Base-by-base conservation (phyloP, 1,140 invertebrate species). In the Orchesella cincta region DNA sequence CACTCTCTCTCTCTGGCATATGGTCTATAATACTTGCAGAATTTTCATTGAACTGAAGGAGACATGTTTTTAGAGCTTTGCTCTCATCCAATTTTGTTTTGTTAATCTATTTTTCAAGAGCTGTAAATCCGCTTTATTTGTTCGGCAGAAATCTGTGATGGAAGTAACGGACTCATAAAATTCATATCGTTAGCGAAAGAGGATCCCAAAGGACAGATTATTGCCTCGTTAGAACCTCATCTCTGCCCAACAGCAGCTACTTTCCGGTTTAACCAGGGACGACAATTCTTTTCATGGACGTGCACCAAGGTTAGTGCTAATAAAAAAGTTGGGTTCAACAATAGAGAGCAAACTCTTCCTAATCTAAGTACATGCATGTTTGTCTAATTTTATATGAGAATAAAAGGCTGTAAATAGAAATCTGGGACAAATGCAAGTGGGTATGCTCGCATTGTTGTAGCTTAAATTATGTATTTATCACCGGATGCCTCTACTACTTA, bases 281-380 rank as follows among this genome's bases (percentile, higher is more conserved):
- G 73, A 62, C 78, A 79, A 46, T 79, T 82, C 70, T 74, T 80
- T 51, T 82, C 81, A 76, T 82, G 81, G 81, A 80, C 81, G 35
- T 82, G 81, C 73, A 54, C 81, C 34, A 80, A 78, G 57, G 81
- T 82, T 73, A 73, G 71, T 73, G n/a, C 29, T 23, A 71, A 71
- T 71, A 71, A 71, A 34, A 36, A 71, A 31, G 67, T 31, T 31
- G n/a, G n/a, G n/a, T n/a, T n/a, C n/a, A n/a, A n/a, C n/a, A n/a
- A n/a, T n/a, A n/a, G n/a, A n/a, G n/a, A n/a, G n/a, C n/a, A n/a
- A n/a, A n/a, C n/a, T n/a, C n/a, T n/a, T n/a, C n/a, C n/a, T n/a
- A n/a, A n/a, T n/a, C n/a, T n/a, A n/a, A n/a, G n/a, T n/a, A n/a
- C n/a, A n/a, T n/a, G n/a, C n/a, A n/a, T n/a, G n/a, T n/a, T n/a